phyloP scores from a whole-genome alignment of 1,140 invertebrate species.

The Hormaphis cornu region DNA sequence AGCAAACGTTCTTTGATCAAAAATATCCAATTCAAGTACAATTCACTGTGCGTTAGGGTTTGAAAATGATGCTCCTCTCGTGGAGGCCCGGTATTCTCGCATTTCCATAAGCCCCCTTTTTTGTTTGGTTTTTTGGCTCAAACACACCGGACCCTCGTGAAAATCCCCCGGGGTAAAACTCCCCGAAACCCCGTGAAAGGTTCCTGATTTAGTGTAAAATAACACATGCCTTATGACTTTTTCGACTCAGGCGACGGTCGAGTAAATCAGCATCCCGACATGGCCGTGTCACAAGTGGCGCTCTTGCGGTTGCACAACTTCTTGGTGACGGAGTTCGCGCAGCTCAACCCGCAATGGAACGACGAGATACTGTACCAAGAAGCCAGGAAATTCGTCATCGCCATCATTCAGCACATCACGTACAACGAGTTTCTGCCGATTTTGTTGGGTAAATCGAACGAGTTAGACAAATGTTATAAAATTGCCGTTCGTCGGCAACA shows the following conservation, averaged over 20 bases:
- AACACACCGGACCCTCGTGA: no score
- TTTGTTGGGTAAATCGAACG: conserved; percentile 47
- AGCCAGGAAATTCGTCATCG: conserved; percentile 42
- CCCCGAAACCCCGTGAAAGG: no score
- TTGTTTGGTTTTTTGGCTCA: no score
- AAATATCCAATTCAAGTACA: no score
- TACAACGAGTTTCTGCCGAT: conserved; percentile 58
- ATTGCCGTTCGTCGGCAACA: not conserved
- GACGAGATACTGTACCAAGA: conserved; percentile 38
- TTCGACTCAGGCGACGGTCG: conserved; percentile 37
- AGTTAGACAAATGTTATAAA: not conserved
- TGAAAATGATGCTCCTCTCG: no score
- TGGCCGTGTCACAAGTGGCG: conserved; percentile 33
- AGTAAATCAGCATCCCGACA: conserved; percentile 34
- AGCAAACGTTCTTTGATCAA: no score
- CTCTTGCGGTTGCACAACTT: conserved; percentile 40
- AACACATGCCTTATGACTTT: no score
- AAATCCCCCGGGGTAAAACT: no score
- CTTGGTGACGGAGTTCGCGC: conserved; percentile 35
- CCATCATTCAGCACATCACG: conserved; percentile 53
- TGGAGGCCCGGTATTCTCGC: no score
- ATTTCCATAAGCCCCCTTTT: no score
- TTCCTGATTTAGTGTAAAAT: no score
- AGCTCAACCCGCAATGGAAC: conserved; percentile 33
- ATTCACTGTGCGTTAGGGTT: no score